Evolutionary conservation across 2,113 vertebrate species (phyloP).

Genomic region (Cromileptes altivelis): DNA sequence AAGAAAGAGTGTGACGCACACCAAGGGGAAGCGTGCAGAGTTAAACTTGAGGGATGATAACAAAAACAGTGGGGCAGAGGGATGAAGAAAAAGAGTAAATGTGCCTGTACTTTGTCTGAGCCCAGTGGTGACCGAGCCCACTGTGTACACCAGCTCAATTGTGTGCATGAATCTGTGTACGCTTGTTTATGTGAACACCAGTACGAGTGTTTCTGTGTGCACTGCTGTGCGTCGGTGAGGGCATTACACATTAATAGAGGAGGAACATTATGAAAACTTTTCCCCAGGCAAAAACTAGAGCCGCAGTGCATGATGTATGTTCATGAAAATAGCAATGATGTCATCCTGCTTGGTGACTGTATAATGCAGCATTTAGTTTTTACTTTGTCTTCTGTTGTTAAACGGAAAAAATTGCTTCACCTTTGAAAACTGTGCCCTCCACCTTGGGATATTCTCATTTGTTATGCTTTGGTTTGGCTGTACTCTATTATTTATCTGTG

Average conservation of each 20-base stretch:
- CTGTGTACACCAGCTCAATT: conserved; percentile 1
- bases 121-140: conserved; percentile 11
- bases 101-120: conserved; percentile 25
- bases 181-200: background rate
- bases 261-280: conserved; percentile 27
- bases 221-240: background rate
- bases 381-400: background rate
- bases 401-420: conserved; percentile 7
- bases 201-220: conserved; percentile 26
- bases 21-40: conserved; percentile 38
- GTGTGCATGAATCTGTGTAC: conserved; percentile 16
- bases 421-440: background rate
- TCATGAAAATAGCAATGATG: conserved; percentile 38
- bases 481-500: background rate
- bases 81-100: conserved; percentile 42
- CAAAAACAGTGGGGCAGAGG: conserved; percentile 47
- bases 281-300: conserved; percentile 9
- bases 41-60: conserved; percentile 51
- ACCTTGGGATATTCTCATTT: background rate
- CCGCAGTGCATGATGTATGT: conserved; percentile 13
- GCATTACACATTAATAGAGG: conserved; percentile 28
- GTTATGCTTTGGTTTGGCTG: background rate
- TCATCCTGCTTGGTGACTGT: background rate
- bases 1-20: background rate
- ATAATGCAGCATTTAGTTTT: conserved; percentile 16